These are phyloP conservation scores for Cyanoramphus novaezelandiae DNA, from an alignment of 2,113 vertebrate genomes.

Conservation along the genomic window DNA sequence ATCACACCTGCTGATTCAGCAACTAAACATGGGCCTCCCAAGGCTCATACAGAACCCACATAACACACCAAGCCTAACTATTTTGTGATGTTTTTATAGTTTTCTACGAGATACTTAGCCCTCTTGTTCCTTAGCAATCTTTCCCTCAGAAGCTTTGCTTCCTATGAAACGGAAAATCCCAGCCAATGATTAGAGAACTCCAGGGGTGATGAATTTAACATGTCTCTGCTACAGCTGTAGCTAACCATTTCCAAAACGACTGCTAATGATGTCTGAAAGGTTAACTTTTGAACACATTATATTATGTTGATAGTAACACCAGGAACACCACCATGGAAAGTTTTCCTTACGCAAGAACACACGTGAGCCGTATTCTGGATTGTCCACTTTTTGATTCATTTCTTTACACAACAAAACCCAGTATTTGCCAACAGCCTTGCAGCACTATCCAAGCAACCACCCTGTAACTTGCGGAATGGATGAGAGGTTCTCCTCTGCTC, in stretches of 20 bases:
- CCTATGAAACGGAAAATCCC: background rate
- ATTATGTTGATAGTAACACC: background rate
- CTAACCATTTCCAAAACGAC: background rate
- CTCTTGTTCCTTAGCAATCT: background rate
- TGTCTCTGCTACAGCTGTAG: background rate
- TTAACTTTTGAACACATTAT: background rate
- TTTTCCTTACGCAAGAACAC: background rate
- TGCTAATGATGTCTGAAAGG: background rate
- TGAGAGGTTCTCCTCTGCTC: background rate
- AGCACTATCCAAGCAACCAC: background rate
- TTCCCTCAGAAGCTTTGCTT: background rate
- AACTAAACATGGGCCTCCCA: background rate
- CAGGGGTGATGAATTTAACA: background rate
- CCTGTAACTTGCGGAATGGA: background rate
- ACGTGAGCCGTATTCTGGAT: accelerated
- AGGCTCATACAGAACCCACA: background rate
- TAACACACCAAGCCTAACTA: background rate
- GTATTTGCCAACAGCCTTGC: background rate
- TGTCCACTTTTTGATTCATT: background rate
- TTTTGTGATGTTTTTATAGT: background rate
- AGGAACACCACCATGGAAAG: background rate
- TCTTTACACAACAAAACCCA: background rate
- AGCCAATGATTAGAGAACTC: background rate
- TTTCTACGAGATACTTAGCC: background rate
- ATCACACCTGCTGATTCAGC: background rate